Evolutionary conservation across 2,888 invertebrate species (phyloP), one percentile per base, ranked within the genome.

Genomic region (Yponomeuta plumbellus): DNA sequence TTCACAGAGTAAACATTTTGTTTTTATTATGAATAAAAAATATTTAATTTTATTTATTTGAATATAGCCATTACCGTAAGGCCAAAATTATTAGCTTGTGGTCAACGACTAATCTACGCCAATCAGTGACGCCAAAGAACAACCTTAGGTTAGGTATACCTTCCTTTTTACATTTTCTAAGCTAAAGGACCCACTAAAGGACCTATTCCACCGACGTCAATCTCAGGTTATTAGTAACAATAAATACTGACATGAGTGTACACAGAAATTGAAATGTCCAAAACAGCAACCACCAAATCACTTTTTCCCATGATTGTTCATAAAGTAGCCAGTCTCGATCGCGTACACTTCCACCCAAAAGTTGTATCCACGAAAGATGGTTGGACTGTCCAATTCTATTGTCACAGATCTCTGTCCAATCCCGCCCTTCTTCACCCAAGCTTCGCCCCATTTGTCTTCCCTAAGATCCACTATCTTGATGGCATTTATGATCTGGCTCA

Each of bases 271-370:
- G n/a, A 57, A 57, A 10, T 20, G 17, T 4, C 44, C 1, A 6
- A 52, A 52, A 13, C 17, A 52, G 17, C 44, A 52, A 17, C 8
- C 44, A 17, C 13, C 62, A 63, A 39, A 11, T 63, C 63, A 63
- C 63, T 63, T 63, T 21, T 44, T 63, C 20, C 63, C 63, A 22
- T 63, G 63, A 21, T n/a, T 57, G 23, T 57, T 22, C 57, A 57
- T 23, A 65, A 65, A 65, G 21, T n/a, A 20, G 44, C 20, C 40
- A 0, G 79, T 77, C 44, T 84, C 72, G 10, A 83, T 78, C 1
- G 83, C 84, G 67, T 82, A 88, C 44, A 88, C 81, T 73, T 88
- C 80, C 17, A 88, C 83, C 77, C 80, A 80, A 69, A 89, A 89
- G 67, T 85, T 85, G 58, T 81, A 85, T 0, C 88, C 89, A 10